Evolutionary conservation across 2,888 invertebrate species (phyloP).

Genomic region (Apotomis betuletana): DNA sequence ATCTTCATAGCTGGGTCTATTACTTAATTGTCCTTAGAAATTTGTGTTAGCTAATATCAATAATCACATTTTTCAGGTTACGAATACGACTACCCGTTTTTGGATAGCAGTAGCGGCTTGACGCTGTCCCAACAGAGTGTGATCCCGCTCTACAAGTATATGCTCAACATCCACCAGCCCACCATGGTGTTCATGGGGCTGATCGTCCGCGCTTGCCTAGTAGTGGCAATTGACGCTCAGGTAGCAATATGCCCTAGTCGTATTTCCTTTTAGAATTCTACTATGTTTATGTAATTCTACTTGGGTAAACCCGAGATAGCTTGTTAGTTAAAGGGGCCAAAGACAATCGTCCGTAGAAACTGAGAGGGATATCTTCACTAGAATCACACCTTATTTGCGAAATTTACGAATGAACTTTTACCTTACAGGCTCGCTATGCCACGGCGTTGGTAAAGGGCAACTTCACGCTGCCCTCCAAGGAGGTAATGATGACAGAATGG

Average conservation of each 20-base stretch:
- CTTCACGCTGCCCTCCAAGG: slow-evolving; percentile 67
- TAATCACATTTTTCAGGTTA: slow-evolving; percentile 81
- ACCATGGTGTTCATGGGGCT: slow-evolving; percentile 90
- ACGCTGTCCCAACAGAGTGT: slow-evolving; percentile 83
- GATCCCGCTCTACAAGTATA: slow-evolving; percentile 88
- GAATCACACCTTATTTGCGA: no score
- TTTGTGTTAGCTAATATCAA: no score
- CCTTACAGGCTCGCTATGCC: slow-evolving; percentile 69
- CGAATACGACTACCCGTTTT: slow-evolving; percentile 87
- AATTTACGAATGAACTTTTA: neutral
- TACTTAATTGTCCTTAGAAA: no score
- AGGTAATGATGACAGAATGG: slow-evolving; percentile 72
- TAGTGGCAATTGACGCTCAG: slow-evolving; percentile 73
- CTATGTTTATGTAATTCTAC: no score
- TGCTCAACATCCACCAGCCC: slow-evolving; percentile 89
- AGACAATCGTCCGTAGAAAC: no score
- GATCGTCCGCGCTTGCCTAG: slow-evolving; percentile 86
- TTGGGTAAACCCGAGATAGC: no score
- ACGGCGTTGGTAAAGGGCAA: slow-evolving; percentile 69
- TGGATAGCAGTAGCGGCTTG: slow-evolving; percentile 85
- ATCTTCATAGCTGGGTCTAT: no score
- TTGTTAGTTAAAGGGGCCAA: no score
- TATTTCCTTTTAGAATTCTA: no score
- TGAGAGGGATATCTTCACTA: no score
- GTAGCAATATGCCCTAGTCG: slow-evolving; percentile 47